Base-by-base conservation (phyloP, 1,140 invertebrate species). In the Pseudomyrmex gracilis region DNA sequence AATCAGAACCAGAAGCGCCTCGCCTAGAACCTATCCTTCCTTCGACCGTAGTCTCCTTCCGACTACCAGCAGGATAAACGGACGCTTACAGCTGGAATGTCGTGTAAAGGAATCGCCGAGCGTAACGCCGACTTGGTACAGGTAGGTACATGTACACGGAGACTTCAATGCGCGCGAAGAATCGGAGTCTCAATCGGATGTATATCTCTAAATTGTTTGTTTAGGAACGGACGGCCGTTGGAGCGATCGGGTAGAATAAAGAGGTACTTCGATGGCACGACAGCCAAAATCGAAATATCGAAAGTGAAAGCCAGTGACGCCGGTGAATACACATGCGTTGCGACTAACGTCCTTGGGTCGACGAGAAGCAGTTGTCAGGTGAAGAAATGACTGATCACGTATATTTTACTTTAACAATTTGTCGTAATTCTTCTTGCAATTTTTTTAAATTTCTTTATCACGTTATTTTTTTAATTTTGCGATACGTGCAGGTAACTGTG, bases 301-400 rank as follows among this genome's bases (percentile, higher is more conserved):
- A 88, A 94, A 61, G 94, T 96, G 2, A 92, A 94, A 22, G 20
- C 88, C 0, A 92, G 91, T 2, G 96, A 97, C 89, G 93, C 95
- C 22, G 96, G 96, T 22, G 89, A 95, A 67, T 98, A 98, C 89
- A 96, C 96, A 2, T 97, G 97, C 90, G 95, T 97, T 67, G 96
- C 97, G 4, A 95, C 95, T 22, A 97, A 97, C 92, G 94, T 93
- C 45, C 86, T 92, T 57, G 92, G 92, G 3, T 84, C 91, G 3
- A 89, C 88, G 7, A 92, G 86, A 85, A 93, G 78, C 60, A 91
- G 76, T 63, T 93, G 92, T 80, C 88, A 90, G 87, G 92, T 91
- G 83, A 80, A 58, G 73, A 45, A 63, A 55, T 47, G 15, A 2
- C 24, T 22, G 15, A 22, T 61, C 13, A 24, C 2, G 55, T 17